Evolutionary conservation across 2,797 vertebrate genomes (phyloP), one percentile per base, ranked within the genome.

Genomic region (Epinephelus awoara): DNA sequence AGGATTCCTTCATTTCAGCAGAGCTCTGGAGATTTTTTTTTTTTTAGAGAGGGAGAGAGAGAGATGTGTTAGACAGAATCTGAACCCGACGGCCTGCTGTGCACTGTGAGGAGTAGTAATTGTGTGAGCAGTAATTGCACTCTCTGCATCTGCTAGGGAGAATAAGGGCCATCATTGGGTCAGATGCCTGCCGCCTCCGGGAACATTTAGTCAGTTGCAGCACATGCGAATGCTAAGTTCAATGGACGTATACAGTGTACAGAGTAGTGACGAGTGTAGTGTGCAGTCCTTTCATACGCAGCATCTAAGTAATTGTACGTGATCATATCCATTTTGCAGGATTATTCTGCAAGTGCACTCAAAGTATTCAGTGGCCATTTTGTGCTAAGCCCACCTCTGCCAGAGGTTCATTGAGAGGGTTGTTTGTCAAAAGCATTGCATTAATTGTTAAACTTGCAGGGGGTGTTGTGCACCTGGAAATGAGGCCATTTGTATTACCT

Each of bases 41-140:
- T 19, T 68, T 40, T 27, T 54, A 6, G 27, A 29, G 27, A 5
- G 27, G 7, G 34, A 38, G 34, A 38, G 34, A 27, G 46, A 52
- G 63, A 61, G 76, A 71, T 3, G 6, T 18, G 21, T 68, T 42
- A 9, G 82, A 80, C 75, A 67, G 82, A 70, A 66, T 67, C 21
- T 61, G 84, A 77, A 79, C 66, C 62, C 12, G 21, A 2, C 21
- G 5, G 63, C 84, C 70, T 11, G 64, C 85, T 83, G 90, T 80
- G 79, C 85, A 73, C 84, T 70, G 85, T 40, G 44, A 89, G 83
- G 54, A 72, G 82, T 18, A 62, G 83, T 89, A 85, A 89, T 88
- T 88, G 87, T 62, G 21, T 86, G 85, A 91, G 81, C 80, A 85
- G 87, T 91, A 91, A 91, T 91, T 92, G 89, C 70, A 61, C 70